phyloP scores from a whole-genome alignment of 1,140 invertebrate genomes.

The Drosophila sechellia region DNA sequence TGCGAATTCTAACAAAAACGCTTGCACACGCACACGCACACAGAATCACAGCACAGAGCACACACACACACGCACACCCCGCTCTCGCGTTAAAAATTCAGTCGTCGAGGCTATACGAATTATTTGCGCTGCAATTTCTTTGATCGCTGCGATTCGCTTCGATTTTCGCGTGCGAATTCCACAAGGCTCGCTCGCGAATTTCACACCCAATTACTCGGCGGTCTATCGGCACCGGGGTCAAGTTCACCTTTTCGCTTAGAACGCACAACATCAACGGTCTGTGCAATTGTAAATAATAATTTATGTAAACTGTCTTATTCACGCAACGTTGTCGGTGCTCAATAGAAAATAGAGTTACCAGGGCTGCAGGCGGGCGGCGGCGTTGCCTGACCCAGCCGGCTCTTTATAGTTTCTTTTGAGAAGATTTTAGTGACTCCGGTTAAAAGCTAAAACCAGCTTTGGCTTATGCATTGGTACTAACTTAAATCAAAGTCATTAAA shows the following conservation, averaged over 20 bases:
- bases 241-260: constrained; percentile 64
- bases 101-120: constrained; percentile 55
- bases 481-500: too few species aligned
- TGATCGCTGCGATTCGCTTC: constrained; percentile 49
- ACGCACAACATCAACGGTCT: constrained; percentile 58
- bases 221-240: constrained; percentile 26
- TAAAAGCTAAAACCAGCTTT: too few species aligned
- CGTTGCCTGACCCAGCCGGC: constrained; percentile 37
- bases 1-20: constrained; percentile 70
- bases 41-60: constrained; percentile 34
- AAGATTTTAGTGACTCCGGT: too few species aligned
- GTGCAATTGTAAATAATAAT: constrained; percentile 67
- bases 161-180: constrained; percentile 47
- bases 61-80: constrained; percentile 54
- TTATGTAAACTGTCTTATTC: constrained; percentile 78
- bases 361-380: constrained; percentile 7
- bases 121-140: constrained; percentile 78
- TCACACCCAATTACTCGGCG: constrained; percentile 23
- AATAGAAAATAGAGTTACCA: constrained; percentile 57
- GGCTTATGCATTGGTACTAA: too few species aligned
- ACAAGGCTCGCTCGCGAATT: constrained; percentile 43
- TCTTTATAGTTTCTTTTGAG: constrained; percentile 10
- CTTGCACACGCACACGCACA: constrained; percentile 47
- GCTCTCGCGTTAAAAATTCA: constrained; percentile 57
- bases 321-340: constrained; percentile 73